Evolutionary conservation across 2,113 vertebrate species (phyloP).

Genomic region (Castor canadensis): DNA sequence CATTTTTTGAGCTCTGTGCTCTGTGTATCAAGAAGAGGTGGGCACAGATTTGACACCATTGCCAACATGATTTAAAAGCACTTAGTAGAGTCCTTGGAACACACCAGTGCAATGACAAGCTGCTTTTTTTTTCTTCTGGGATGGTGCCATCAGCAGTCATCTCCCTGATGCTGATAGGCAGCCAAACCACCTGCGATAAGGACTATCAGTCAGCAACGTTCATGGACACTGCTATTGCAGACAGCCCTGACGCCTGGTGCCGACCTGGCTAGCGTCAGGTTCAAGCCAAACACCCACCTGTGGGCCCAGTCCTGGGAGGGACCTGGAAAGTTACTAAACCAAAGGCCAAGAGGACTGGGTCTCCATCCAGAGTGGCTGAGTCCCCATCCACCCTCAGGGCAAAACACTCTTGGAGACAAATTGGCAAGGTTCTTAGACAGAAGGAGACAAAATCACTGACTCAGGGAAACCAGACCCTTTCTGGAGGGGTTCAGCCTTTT

Average conservation of each 20-base stretch:
- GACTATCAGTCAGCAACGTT: neutral
- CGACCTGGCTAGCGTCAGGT: neutral
- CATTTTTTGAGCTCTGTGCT: neutral
- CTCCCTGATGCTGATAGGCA: neutral
- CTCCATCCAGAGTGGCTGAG: neutral
- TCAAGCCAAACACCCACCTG: neutral
- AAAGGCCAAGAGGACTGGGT: neutral
- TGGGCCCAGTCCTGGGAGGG: neutral
- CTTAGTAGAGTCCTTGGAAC: neutral
- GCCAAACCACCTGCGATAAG: neutral
- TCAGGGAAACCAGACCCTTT: constrained; percentile 66
- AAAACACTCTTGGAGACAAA: constrained; percentile 56
- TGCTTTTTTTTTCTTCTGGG: neutral
- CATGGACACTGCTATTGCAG: neutral
- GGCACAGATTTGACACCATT: neutral
- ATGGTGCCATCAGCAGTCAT: neutral
- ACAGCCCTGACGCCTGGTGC: neutral
- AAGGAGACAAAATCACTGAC: constrained; percentile 56
- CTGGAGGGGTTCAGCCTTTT: constrained; percentile 36
- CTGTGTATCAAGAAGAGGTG: neutral
- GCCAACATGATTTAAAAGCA: neutral
- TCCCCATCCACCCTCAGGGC: neutral
- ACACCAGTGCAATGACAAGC: neutral
- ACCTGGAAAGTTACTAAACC: constrained; percentile 49
- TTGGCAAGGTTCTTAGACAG: constrained; percentile 65